Base-by-base conservation (phyloP, 2,113 vertebrate genomes). In the Trinectes maculatus region DNA sequence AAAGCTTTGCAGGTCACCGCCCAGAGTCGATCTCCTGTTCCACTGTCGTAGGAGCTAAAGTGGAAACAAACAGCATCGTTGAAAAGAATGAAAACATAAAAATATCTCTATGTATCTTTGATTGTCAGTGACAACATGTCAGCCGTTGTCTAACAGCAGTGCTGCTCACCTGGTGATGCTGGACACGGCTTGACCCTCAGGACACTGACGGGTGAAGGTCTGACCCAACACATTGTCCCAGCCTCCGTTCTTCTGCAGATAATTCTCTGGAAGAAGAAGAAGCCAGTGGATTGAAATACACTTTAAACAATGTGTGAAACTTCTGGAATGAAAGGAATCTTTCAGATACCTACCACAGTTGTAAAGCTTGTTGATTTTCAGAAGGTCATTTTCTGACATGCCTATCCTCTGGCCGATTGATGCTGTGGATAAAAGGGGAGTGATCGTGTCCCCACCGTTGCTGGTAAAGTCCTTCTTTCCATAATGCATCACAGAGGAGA, bases 311-410 rank as follows among this genome's bases (percentile, higher is more conserved):
- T n/a, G n/a, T n/a, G 37, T n/a, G 10, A 8, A 1, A 43, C 40
- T 13, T 7, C 8, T 36, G 34, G 34, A 36, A 11, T n/a, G n/a
- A n/a, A n/a, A n/a, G n/a, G n/a, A n/a, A n/a, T n/a, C n/a, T n/a
- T n/a, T n/a, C n/a, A n/a, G n/a, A n/a, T 24, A 64, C 62, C 46
- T 33, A 67, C 71, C 24, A 55, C 62, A 67, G 29, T 3, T 1
- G 21, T 67, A 67, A 0, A 74, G 62, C 33, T 43, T 66, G 71
- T 74, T 74, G 54, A 66, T 25, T 19, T 66, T 74, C 54, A 66
- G 47, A 0, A 74, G 24, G 40, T 74, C 62, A 2, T 19, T 52
- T 2, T 60, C 39, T 0, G 71, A 47, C 74, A 58, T 75, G 58
- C 53, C 44, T 25, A 31, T 13, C 47, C 71, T 67, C 55, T 51